These are phyloP conservation scores for Acanthornis magna DNA, from an alignment of 2,797 vertebrate genomes.

Conservation along the genomic window DNA sequence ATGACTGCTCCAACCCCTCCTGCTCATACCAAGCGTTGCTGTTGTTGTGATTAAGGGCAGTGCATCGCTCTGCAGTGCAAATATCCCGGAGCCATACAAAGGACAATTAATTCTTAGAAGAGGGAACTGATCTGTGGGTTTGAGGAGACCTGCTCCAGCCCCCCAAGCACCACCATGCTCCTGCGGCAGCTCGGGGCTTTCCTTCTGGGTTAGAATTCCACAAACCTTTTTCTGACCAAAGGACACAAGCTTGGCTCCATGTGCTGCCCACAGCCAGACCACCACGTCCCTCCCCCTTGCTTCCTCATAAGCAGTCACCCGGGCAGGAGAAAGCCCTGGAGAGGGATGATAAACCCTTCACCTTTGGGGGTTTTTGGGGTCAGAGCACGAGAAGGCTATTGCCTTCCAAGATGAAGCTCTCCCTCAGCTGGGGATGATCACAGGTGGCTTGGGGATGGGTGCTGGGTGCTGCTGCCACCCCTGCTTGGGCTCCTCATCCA, in stretches of 20 bases:
- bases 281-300: fast-evolving
- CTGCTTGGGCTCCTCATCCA: fast-evolving
- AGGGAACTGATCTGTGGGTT: not conserved
- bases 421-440: fast-evolving
- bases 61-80: constrained; percentile 27
- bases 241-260: fast-evolving
- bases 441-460: too few relatives aligned
- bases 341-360: not conserved
- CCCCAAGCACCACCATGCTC: fast-evolving
- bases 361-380: not conserved
- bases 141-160: not conserved
- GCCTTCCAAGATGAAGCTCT: not conserved
- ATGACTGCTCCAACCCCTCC: constrained; percentile 62
- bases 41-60: constrained; percentile 67
- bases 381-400: not conserved
- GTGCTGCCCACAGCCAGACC: fast-evolving
- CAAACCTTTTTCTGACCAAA: not conserved
- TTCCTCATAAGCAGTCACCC: not conserved
- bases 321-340: not conserved
- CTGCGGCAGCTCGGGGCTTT: not conserved
- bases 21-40: constrained; percentile 36
- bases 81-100: constrained; percentile 63
- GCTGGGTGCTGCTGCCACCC: not conserved
- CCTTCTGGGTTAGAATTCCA: not conserved
- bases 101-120: constrained; percentile 58